These are phyloP conservation scores for Eupithecia insigniata DNA, from an alignment of 2,888 invertebrate genomes.

Conservation along the genomic window DNA sequence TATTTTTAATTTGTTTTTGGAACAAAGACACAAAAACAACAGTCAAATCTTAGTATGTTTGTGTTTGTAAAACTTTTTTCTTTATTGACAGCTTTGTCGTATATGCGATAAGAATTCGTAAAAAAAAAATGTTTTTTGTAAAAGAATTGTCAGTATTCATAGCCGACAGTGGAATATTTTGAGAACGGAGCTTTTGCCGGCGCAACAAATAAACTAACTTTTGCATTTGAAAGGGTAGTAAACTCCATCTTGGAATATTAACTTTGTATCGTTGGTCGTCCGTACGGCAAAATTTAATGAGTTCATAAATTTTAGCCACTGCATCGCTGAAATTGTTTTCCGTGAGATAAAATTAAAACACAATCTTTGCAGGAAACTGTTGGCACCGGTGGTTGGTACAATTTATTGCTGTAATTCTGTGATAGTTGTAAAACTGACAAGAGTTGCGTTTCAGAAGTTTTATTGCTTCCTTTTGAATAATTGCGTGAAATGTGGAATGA, in stretches of 20 bases:
- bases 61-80: neutral
- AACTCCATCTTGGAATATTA: slow-evolving; percentile 26
- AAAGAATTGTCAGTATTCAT: neutral
- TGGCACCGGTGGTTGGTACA: slow-evolving; percentile 33
- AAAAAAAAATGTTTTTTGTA: too few relatives aligned
- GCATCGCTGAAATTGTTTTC: slow-evolving; percentile 40
- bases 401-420: slow-evolving; percentile 35
- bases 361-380: slow-evolving; percentile 38
- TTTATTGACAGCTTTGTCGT: too few relatives aligned
- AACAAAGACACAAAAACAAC: too few relatives aligned
- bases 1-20: too few relatives aligned
- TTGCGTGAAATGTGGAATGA: neutral
- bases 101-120: too few relatives aligned
- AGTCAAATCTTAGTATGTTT: too few relatives aligned
- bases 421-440: slow-evolving; percentile 19
- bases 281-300: slow-evolving; percentile 33
- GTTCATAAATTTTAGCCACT: slow-evolving; percentile 35
- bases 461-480: slow-evolving; percentile 7
- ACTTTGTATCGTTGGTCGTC: slow-evolving; percentile 30
- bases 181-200: neutral
- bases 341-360: slow-evolving; percentile 41
- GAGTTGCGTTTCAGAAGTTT: slow-evolving; percentile 16
- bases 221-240: neutral
- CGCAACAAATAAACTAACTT: neutral
- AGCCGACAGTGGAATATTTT: neutral